Base-by-base conservation (phyloP, 2,888 invertebrate genomes). In the Cryptocheilus praepositus region DNA sequence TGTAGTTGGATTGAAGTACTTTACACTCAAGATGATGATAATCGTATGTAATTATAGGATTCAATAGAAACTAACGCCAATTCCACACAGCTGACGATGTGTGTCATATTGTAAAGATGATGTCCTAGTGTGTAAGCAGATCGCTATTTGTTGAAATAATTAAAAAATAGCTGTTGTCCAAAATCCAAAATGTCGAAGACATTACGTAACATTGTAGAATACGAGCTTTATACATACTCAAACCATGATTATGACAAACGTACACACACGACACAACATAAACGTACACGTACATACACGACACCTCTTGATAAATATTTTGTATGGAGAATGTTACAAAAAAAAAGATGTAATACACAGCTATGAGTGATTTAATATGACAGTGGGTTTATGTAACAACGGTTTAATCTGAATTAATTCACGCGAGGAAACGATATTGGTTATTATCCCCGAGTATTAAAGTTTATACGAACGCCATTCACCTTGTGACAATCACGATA, bases 1-100 rank as follows among this genome's bases (percentile, higher is more conserved):
- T 82, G 72, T 81, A 81, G 82, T 75, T 79, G 82, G 74, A 79
- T 77, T 80, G 74, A 77, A 79, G 71, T 81, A 81, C 68, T 77
- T 76, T 78, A 79, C 69, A 77, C 68, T 67, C 61, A 64, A 76
- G 69, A 76, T 76, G 75, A 76, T 76, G 75, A 82, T 78, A 77
- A 79, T 81, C 75, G 79, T 76, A 80, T 85, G 81, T 82, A 77
- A 80, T 77, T 76, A 79, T 83, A 84, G 83, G 74, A 78, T 77
- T 81, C 79, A 83, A 85, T 83, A 82, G 36, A 85, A 83, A 75
- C 49, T 74, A 77, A 73, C 71, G 80, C 79, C 75, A 75, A 72
- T 73, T 76, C 70, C 66, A 79, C 65, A 70, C 67, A 71, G 69
- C 70, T 67, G 61, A 70, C 53, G 71, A 53, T 62, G 67, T 66